A percentile compares a stretch with the other conserved stretches of the same genome.
These are phyloP conservation scores for Cottus gobio DNA, from an alignment of 2,113 vertebrate species.

Conservation along the genomic window DNA sequence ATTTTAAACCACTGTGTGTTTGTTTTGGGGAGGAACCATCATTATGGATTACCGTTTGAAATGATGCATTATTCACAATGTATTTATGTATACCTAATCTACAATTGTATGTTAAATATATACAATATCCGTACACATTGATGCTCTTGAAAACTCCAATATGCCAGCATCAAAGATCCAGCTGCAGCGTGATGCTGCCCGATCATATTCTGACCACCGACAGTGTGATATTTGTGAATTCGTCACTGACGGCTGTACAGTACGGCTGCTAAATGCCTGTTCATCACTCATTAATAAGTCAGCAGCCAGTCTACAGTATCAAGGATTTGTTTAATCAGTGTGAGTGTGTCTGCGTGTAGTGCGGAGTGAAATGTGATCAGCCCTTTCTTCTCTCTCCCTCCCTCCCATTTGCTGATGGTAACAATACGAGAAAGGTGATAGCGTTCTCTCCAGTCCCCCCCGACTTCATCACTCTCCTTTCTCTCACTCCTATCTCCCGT, in stretches of 20 bases:
- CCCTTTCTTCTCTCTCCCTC: not conserved
- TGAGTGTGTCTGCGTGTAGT: constrained; percentile 44
- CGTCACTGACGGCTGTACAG: constrained; percentile 33
- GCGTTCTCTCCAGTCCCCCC: constrained; percentile 7
- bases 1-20: not conserved
- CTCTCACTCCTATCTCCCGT: not conserved
- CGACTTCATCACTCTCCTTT: constrained; percentile 31
- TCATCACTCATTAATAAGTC: constrained; percentile 76
- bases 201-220: constrained; percentile 26
- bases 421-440: constrained; percentile 54
- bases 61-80: not conserved
- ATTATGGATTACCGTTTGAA: not conserved
- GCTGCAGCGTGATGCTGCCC: not conserved
- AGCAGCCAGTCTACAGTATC: constrained; percentile 55
- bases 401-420: constrained; percentile 50
- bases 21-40: not conserved
- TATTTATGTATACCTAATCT: not conserved
- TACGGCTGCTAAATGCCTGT: constrained; percentile 36
- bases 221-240: constrained; percentile 22
- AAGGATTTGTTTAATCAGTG: constrained; percentile 56
- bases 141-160: not conserved
- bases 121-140: not conserved
- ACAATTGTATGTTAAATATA: not conserved
- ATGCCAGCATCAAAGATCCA: not conserved
- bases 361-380: constrained; percentile 63